A percentile compares a stretch with the other conserved stretches of the same genome.
Conservation (phyloP, 2,888 invertebrate species). For the Magallana nippona region DNA sequence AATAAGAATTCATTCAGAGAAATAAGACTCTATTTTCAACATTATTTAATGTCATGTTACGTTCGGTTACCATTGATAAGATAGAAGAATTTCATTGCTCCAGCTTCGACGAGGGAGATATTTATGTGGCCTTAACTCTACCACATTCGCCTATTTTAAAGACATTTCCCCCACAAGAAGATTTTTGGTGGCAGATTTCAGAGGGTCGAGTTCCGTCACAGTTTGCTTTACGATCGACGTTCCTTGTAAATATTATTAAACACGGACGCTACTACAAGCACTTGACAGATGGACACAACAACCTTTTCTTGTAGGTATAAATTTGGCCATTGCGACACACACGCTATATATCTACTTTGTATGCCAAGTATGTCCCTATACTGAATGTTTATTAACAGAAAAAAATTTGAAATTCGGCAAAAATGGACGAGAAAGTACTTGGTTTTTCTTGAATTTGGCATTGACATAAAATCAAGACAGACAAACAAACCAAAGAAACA, state of each 20-base stretch:
- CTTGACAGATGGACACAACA: background rate
- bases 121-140: constrained; percentile 3
- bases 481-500: background rate
- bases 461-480: no score
- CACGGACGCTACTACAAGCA: no score
- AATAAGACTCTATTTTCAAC: constrained; percentile 5
- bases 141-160: background rate
- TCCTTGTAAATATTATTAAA: background rate
- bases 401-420: no score
- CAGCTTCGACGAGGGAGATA: background rate
- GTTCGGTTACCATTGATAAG: constrained; percentile 19
- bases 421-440: no score
- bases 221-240: background rate
- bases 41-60: constrained; percentile 30
- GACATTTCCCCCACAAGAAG: constrained; percentile 1
- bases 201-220: background rate
- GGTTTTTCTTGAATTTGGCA: no score
- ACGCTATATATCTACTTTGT: no score
- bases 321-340: no score
- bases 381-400: no score
- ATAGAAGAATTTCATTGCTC: constrained; percentile 2
- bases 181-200: background rate
- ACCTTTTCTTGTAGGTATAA: background rate
- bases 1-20: constrained; percentile 3
- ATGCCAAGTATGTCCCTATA: no score